phyloP scores from a whole-genome alignment of 2,797 vertebrate genomes.

The Ctenopoma kingsleyae region DNA sequence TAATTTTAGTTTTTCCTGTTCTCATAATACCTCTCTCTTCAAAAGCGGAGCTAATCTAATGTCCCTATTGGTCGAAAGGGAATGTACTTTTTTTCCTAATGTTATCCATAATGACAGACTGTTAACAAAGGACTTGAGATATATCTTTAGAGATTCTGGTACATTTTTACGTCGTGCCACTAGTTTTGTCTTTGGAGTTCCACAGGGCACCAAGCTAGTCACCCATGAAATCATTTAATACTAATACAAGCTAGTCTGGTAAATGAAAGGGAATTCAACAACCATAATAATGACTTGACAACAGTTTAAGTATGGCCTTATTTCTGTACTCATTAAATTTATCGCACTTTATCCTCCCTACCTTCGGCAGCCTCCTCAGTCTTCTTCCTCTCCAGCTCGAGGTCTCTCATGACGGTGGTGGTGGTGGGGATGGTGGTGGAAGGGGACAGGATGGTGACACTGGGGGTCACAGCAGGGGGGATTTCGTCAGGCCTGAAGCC shows the following conservation, averaged over 20 bases:
- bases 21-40: not conserved
- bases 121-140: slow-evolving; percentile 16
- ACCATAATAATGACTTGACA: not conserved
- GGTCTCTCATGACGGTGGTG: slow-evolving; percentile 55
- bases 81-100: slow-evolving; percentile 11
- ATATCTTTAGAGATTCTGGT: slow-evolving; percentile 34
- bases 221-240: slow-evolving; percentile 46
- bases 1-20: not conserved
- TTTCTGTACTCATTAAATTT: slow-evolving; percentile 36
- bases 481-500: slow-evolving; percentile 86
- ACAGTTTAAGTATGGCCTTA: slow-evolving; percentile 23
- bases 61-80: slow-evolving; percentile 1
- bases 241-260: too few relatives aligned
- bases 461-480: slow-evolving; percentile 46
- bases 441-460: slow-evolving; percentile 51
- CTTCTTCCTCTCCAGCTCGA: slow-evolving; percentile 61
- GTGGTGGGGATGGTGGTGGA: slow-evolving; percentile 54
- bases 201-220: slow-evolving; percentile 42
- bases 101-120: slow-evolving; percentile 21
- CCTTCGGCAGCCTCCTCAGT: slow-evolving; percentile 62
- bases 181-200: slow-evolving; percentile 47
- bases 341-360: slow-evolving; percentile 35
- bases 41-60: slow-evolving; percentile 6
- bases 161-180: slow-evolving; percentile 11
- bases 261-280: too few relatives aligned